Base-by-base conservation (phyloP, 1,140 invertebrate genomes). In the Bombus breviceps region DNA sequence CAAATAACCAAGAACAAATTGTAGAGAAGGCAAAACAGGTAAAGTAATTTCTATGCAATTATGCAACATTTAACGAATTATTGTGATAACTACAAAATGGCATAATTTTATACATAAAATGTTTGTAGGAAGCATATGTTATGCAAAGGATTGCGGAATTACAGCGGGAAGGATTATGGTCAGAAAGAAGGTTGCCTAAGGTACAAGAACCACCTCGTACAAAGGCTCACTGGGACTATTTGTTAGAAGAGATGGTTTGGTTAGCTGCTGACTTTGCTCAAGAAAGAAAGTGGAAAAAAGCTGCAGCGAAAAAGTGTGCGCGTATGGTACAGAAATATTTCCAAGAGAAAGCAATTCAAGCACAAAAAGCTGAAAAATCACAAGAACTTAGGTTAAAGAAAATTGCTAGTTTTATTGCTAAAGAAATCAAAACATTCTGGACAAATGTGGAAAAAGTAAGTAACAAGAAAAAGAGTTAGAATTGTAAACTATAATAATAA, bases 171-270 rank as follows among this genome's bases (percentile, higher is more conserved):
- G 99, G 99, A 43, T 95, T 99, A 89, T 99, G 99, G 99, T 97
- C 98, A 71, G 98, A 98, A 92, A 97, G 97, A 93, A 96, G 98
- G 88, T 96, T 99, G 92, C 98, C 99, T 6, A 99, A 99, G 96
- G 96, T 99, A 39, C 97, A 98, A 92, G 99, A 99, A 95, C 98
- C 98, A 82, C 96, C 97, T 68, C 96, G 98, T 90, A 96, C 97
- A 32, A 99, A 99, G 96, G 97, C 98, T n/a, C 99, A 99, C 94
- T 99, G 99, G 99, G 99, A 99, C 94, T 99, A 99, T 95, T 96
- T 99, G 74, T 94, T 99, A 18, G 99, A 99, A 94, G 99, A 99
- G 95, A 99, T 99, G 98, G 97, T 98, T 39, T 99, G 99, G 99
- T 96, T 99, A 77, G 98, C 99, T 62, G 98, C 98, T 34, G 99